A percentile compares a stretch with the other conserved stretches of the same genome.
Conservation (phyloP, 2,113 vertebrate genomes). For the Piaya cayana region DNA sequence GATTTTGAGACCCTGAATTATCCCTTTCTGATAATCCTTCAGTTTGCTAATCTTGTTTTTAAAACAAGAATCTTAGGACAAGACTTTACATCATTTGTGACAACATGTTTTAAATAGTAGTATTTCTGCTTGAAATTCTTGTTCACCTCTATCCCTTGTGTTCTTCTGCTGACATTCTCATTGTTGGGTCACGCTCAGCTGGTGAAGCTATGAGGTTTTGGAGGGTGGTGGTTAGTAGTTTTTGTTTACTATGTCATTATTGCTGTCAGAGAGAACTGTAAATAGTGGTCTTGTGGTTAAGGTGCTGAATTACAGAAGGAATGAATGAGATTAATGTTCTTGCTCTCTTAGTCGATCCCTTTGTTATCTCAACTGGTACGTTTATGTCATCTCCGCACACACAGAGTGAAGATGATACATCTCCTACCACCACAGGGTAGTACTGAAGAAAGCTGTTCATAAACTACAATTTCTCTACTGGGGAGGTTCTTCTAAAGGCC, state of each 20-base stretch:
- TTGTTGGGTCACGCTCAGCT: not conserved
- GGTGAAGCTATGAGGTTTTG: not conserved
- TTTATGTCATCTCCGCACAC: not conserved
- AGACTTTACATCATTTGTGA: not conserved
- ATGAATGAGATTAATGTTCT: not conserved
- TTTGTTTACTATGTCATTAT: not conserved
- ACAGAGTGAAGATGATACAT: not conserved
- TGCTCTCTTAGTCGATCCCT: not conserved
- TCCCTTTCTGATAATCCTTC: not conserved
- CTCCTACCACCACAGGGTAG: not conserved
- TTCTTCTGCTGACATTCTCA: not conserved
- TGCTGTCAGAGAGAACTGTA: not conserved
- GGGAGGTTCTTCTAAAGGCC: not conserved
- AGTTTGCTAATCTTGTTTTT: not conserved
- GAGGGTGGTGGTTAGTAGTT: not conserved
- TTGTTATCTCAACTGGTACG: not conserved
- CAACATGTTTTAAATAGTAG: not conserved
- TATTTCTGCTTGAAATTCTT: not conserved
- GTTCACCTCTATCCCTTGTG: not conserved
- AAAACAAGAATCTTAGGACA: not conserved
- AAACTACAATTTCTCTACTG: not conserved
- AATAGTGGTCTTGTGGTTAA: not conserved
- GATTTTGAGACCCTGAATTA: not conserved
- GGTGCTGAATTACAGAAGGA: not conserved
- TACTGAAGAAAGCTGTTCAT: not conserved